These are phyloP conservation scores for Enteromius trimaculatus DNA, from an alignment of 2,797 vertebrate species.

Conservation along the genomic window DNA sequence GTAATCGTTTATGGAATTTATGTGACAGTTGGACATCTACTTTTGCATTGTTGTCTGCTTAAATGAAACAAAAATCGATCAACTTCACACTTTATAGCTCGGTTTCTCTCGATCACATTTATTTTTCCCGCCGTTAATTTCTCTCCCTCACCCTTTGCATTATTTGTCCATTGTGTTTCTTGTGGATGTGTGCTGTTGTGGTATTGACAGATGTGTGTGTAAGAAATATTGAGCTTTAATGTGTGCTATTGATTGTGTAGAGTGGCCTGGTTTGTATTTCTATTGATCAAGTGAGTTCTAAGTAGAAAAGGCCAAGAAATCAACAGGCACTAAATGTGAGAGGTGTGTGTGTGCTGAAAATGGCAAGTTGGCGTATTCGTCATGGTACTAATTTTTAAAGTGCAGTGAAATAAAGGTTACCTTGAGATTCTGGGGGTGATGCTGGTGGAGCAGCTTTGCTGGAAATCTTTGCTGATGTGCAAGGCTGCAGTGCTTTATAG, in stretches of 20 bases:
- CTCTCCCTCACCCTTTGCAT: neutral
- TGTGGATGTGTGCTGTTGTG: conserved; percentile 61
- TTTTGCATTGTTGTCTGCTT: neutral
- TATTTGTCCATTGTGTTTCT: conserved; percentile 61
- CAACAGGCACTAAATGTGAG: conserved; percentile 19
- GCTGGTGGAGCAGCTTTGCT: neutral
- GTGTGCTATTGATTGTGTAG: conserved; percentile 49
- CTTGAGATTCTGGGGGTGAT: conserved; percentile 12
- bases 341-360: conserved; percentile 39
- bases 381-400: neutral
- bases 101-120: neutral
- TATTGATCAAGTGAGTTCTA: conserved; percentile 23
- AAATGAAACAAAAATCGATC: neutral
- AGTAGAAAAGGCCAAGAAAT: conserved; percentile 38
- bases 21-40: neutral
- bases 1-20: neutral
- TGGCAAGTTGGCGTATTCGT: neutral
- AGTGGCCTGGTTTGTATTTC: conserved; percentile 35
- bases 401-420: neutral
- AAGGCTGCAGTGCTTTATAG: neutral
- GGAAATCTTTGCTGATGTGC: conserved; percentile 15
- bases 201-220: conserved; percentile 40
- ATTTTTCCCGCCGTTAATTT: neutral
- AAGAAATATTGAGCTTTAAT: conserved; percentile 17
- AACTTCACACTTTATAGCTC: neutral